Evolutionary conservation across 2,888 invertebrate genomes (phyloP).

Genomic region (Cataglyphis altisquamis): DNA sequence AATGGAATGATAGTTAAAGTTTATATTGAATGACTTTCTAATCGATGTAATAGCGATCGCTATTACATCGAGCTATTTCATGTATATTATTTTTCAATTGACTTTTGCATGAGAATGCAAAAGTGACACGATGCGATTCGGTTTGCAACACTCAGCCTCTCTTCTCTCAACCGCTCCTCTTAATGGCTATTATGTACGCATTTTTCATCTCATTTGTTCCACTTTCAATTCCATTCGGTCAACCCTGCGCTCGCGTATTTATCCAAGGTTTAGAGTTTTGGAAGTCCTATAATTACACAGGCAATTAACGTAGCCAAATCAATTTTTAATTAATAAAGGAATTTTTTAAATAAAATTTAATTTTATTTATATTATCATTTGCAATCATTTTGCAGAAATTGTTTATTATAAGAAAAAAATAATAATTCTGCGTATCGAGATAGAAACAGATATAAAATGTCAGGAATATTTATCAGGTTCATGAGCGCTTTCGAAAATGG

Average conservation of each 20-base stretch:
- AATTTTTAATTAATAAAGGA: not conserved
- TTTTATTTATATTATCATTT: not conserved
- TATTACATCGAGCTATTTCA: not conserved
- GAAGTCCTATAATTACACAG: not conserved
- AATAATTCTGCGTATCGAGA: too few relatives aligned
- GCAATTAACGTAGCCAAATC: not conserved
- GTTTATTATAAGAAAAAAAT: not conserved
- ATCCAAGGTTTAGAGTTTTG: not conserved
- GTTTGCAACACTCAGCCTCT: constrained; percentile 17
- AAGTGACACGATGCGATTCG: constrained; percentile 1
- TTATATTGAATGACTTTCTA: not conserved
- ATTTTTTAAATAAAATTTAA: not conserved
- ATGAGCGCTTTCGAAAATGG: not conserved
- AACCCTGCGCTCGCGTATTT: not conserved
- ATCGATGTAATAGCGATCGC: not conserved
- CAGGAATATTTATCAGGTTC: not conserved
- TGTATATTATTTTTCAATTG: constrained; percentile 32
- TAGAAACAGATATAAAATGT: not conserved
- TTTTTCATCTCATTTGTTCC: constrained; percentile 10
- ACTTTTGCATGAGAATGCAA: not conserved
- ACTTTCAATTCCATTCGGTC: constrained; percentile 9
- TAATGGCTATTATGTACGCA: constrained; percentile 13
- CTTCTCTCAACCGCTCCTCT: constrained; percentile 31
- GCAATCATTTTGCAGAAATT: not conserved
- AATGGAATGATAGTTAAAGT: not conserved